These are phyloP conservation scores for Phrynosoma blainvillii DNA, from an alignment of 2,113 vertebrate species.

Conservation along the genomic window DNA sequence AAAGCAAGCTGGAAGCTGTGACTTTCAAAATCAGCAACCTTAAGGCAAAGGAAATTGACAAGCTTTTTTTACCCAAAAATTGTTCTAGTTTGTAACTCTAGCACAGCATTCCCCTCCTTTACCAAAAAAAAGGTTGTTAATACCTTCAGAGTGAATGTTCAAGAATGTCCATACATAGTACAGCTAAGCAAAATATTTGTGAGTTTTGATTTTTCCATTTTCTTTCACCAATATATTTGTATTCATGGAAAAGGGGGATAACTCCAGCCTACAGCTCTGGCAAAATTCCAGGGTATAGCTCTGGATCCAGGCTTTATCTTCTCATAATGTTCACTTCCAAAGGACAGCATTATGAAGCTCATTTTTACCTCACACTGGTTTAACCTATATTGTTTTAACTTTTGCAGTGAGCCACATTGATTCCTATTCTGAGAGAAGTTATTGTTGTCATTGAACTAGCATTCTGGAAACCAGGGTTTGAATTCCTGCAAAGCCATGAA, in stretches of 20 bases:
- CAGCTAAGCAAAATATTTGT: neutral
- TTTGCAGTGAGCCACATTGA: too few species aligned
- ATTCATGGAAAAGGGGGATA: neutral
- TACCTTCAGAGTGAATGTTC: neutral
- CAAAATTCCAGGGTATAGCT: neutral
- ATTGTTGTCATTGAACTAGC: too few species aligned
- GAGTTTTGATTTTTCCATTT: neutral
- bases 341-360: neutral
- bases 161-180: neutral
- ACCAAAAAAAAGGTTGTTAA: neutral
- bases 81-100: constrained; percentile 4
- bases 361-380: neutral
- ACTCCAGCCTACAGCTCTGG: neutral
- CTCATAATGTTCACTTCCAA: neutral
- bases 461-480: too few species aligned
- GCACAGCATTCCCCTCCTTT: neutral
- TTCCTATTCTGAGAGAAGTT: too few species aligned
- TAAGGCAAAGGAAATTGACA: constrained; percentile 5
- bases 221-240: neutral
- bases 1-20: neutral
- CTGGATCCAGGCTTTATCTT: neutral
- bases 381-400: too few species aligned
- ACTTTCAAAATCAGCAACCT: neutral
- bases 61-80: neutral
- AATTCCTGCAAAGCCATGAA: too few species aligned